Conservation (phyloP, 1,140 invertebrate species). For the Monomorium pharaonis region DNA sequence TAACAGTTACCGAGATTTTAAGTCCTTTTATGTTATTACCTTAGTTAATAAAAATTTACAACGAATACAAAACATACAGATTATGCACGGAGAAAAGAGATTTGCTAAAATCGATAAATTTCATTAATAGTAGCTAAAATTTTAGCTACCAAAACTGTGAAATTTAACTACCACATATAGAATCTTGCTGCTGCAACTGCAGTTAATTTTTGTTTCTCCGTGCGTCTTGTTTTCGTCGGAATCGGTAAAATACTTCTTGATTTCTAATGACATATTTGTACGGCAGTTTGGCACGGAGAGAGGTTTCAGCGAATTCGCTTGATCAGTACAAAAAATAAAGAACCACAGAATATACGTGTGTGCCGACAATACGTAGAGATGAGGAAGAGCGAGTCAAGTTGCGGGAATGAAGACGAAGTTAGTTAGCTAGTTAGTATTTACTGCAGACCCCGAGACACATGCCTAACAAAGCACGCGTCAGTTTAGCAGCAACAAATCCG, state of each 20-base stretch:
- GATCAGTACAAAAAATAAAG: background rate
- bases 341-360: background rate
- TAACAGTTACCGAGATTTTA: background rate
- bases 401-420: conserved; percentile 55
- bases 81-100: too few species aligned
- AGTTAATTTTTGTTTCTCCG: too few species aligned
- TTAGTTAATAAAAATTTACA: conserved; percentile 4
- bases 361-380: background rate
- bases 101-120: too few species aligned
- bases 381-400: conserved; percentile 47
- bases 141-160: too few species aligned
- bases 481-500: conserved; percentile 31
- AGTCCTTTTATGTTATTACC: background rate
- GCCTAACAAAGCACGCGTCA: conserved; percentile 44
- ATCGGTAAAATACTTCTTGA: conserved; percentile 27
- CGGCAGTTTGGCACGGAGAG: conserved; percentile 1
- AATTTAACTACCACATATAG: too few species aligned
- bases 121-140: too few species aligned
- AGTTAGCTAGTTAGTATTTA: conserved; percentile 75
- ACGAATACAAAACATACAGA: background rate
- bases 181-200: too few species aligned
- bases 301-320: conserved; percentile 7
- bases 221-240: background rate
- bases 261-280: conserved; percentile 28
- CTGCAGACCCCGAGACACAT: conserved; percentile 65